A percentile compares a stretch with the other conserved stretches of the same genome.
These are phyloP conservation scores for Labroides dimidiatus DNA, from an alignment of 2,797 vertebrate genomes.

Conservation along the genomic window DNA sequence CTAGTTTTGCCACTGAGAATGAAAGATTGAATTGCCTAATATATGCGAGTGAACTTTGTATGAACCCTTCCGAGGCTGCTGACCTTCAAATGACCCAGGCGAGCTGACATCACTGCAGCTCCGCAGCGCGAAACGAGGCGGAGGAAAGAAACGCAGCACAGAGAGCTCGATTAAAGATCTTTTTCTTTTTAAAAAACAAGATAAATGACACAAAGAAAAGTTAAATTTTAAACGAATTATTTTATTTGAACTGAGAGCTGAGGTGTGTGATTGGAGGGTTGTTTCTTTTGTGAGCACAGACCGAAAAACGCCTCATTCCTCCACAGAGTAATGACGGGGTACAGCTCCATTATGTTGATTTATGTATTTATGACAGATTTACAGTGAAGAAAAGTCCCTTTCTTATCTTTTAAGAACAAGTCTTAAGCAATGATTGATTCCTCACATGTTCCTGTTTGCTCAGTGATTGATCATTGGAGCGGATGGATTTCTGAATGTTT, in stretches of 20 bases:
- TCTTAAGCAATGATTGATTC: neutral
- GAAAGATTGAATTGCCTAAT: constrained; percentile 99
- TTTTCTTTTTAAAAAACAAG: constrained; percentile 24
- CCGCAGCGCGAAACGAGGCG: constrained; percentile 69
- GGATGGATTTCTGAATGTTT: neutral
- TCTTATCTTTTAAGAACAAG: neutral
- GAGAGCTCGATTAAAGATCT: constrained; percentile 3
- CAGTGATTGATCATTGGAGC: neutral
- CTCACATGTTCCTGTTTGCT: neutral
- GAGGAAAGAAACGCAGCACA: constrained; percentile 64
- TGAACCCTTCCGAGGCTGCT: constrained; percentile 99
- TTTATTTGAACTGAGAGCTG: neutral
- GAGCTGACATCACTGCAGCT: constrained; percentile 93
- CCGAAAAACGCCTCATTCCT: neutral
- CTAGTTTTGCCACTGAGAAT: constrained; percentile 93
- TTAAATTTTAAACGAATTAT: neutral
- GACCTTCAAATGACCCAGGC: constrained; percentile 99
- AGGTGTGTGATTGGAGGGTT: neutral
- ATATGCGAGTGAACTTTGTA: constrained; percentile 99
- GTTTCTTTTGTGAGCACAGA: constrained; percentile 12
- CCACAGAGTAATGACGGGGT: neutral
- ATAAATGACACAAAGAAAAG: constrained; percentile 6
- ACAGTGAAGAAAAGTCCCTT: neutral
- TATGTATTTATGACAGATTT: neutral
- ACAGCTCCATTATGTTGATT: neutral